phyloP scores from a whole-genome alignment of 1,140 invertebrate genomes.

The Popillia japonica region DNA sequence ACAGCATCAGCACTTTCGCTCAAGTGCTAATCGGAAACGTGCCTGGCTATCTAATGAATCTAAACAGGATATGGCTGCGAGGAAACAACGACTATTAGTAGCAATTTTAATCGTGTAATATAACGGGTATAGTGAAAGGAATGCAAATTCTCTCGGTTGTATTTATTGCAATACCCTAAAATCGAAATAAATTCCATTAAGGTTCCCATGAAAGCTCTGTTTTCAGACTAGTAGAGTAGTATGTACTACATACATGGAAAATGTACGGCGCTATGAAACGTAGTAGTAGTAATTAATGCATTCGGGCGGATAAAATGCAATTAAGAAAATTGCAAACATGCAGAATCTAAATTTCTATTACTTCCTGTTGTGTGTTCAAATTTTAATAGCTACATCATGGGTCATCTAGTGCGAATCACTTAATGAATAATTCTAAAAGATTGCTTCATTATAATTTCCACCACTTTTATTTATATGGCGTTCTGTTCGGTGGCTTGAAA shows the following conservation, averaged over 20 bases:
- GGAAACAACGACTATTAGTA: background rate
- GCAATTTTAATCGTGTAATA: background rate
- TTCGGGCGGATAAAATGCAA: background rate
- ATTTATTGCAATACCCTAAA: background rate
- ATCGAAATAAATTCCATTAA: background rate
- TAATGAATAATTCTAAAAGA: too few relatives aligned
- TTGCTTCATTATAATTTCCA: too few relatives aligned
- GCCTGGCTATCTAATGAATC: too few relatives aligned
- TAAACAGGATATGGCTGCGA: background rate
- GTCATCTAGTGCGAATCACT: too few relatives aligned
- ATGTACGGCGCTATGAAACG: background rate
- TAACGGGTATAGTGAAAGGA: background rate
- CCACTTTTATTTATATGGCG: too few relatives aligned
- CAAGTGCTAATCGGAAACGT: too few relatives aligned
- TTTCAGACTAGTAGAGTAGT: too few relatives aligned
- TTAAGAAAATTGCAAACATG: constrained; percentile 7
- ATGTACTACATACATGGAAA: background rate
- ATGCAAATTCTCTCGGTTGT: background rate
- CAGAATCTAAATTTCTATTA: background rate
- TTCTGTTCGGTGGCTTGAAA: background rate
- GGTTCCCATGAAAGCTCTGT: background rate
- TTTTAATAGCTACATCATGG: too few relatives aligned
- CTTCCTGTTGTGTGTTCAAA: background rate
- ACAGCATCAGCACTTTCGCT: too few relatives aligned
- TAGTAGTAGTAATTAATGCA: background rate